Evolutionary conservation across 2,888 invertebrate genomes (phyloP).

Genomic region (Caradrina kadenii): DNA sequence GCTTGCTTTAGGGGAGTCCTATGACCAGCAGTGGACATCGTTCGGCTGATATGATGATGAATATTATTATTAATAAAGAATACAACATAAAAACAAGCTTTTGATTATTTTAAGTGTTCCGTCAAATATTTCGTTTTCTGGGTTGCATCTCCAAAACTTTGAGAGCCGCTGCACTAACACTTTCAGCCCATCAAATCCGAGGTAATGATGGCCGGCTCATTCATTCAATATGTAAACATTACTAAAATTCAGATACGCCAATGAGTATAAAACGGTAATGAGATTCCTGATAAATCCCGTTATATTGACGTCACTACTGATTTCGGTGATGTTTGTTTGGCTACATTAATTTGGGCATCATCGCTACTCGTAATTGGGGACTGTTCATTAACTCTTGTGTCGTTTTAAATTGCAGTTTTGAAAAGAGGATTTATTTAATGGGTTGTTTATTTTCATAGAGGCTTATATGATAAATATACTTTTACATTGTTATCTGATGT

Average conservation of each 20-base stretch:
- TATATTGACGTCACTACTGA: constrained; percentile 68
- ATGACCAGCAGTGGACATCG: no score
- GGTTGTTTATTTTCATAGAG: background rate
- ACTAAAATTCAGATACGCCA: constrained; percentile 35
- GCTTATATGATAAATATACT: no score
- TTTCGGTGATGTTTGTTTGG: constrained; percentile 56
- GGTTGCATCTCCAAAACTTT: no score
- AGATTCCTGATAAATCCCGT: constrained; percentile 69
- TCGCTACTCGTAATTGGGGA: constrained; percentile 42
- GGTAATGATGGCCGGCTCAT: constrained; percentile 21
- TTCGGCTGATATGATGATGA: no score
- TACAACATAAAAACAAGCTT: no score
- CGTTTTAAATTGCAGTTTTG: constrained; percentile 25
- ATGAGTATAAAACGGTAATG: constrained; percentile 64
- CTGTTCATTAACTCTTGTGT: constrained; percentile 37
- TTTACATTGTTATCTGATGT: no score
- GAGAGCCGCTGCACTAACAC: background rate
- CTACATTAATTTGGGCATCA: constrained; percentile 54
- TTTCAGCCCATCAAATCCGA: background rate
- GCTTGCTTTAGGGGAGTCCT: no score
- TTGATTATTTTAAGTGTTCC: no score
- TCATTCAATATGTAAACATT: constrained; percentile 43
- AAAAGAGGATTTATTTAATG: constrained; percentile 21
- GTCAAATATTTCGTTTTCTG: no score
- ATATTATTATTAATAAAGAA: no score